Evolutionary conservation across 2,113 vertebrate genomes (phyloP).

Genomic region (Fulica atra): DNA sequence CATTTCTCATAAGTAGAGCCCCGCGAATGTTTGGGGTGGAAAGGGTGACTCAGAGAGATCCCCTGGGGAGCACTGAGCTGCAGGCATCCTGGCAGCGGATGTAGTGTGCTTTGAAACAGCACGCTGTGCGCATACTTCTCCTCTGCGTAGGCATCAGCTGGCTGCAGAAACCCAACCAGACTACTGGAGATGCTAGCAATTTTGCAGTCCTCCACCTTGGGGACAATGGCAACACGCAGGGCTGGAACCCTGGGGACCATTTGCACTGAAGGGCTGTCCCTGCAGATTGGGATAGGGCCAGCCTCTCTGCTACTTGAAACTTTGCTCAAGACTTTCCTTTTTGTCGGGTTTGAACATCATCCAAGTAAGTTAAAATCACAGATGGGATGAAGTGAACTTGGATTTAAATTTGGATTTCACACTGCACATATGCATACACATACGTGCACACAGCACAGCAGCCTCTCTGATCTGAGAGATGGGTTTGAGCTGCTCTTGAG

Average conservation of each 20-base stretch:
- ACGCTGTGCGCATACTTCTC: neutral
- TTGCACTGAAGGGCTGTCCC: neutral
- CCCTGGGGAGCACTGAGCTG: neutral
- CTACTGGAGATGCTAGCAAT: neutral
- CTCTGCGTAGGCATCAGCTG: neutral
- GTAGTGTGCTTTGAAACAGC: neutral
- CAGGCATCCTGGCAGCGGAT: neutral
- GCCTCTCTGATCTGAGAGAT: neutral
- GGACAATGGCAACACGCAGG: rapidly evolving
- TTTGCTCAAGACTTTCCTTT: constrained; percentile 27
- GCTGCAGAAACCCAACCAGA: neutral
- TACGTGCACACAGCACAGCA: neutral
- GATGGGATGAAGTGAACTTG: constrained; percentile 57
- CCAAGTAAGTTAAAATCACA: constrained; percentile 53
- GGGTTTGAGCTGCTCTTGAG: neutral
- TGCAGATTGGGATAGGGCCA: neutral
- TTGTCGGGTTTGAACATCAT: constrained; percentile 31
- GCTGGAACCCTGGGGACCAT: neutral
- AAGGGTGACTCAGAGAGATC: neutral
- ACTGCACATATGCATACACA: constrained; percentile 47
- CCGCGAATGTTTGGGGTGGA: neutral
- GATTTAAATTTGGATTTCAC: constrained; percentile 66
- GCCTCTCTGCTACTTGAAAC: neutral
- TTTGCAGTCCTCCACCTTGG: rapidly evolving
- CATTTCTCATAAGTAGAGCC: neutral